These are phyloP conservation scores for Porites divaricata DNA, from an alignment of 92 coral and sea anemone species.

Conservation along the genomic window DNA sequence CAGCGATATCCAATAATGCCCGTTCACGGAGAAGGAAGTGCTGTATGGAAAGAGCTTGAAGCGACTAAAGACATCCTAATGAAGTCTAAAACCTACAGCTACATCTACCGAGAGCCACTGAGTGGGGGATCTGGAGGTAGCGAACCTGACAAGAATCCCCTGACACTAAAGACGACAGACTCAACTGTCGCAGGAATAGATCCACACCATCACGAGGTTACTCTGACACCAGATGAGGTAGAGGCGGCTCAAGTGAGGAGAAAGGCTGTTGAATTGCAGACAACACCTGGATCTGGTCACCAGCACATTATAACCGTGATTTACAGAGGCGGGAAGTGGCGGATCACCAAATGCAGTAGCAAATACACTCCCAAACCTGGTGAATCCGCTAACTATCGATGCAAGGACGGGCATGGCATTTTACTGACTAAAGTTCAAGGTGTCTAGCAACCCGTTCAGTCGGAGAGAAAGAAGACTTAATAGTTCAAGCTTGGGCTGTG, in stretches of 20 bases:
- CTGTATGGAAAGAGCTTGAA: constrained; percentile 85
- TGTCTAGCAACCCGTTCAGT: not conserved
- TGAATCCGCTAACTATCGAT: not conserved
- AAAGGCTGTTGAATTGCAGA: not conserved
- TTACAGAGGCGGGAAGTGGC: constrained; percentile 1
- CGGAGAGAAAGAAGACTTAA: not conserved
- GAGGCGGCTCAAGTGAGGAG: not conserved
- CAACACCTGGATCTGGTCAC: constrained; percentile 16
- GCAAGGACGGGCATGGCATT: constrained; percentile 27
- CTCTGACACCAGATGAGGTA: constrained; percentile 41
- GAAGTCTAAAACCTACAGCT: constrained; percentile 64
- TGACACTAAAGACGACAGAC: constrained; percentile 44
- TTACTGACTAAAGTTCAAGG: not conserved
- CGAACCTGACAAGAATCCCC: constrained; percentile 47
- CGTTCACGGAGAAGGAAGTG: constrained; percentile 81
- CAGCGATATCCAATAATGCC: constrained; percentile 93
- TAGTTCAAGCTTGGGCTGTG: not conserved
- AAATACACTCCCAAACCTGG: not conserved
- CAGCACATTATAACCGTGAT: not conserved
- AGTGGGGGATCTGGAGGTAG: constrained; percentile 50
- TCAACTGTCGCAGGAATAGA: constrained; percentile 48
- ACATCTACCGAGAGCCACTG: constrained; percentile 63
- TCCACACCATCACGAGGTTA: constrained; percentile 69
- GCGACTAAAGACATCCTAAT: constrained; percentile 75
- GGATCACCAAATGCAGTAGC: not conserved